Conservation (phyloP, 2,797 vertebrate genomes). For the Clarias platycephalus region DNA sequence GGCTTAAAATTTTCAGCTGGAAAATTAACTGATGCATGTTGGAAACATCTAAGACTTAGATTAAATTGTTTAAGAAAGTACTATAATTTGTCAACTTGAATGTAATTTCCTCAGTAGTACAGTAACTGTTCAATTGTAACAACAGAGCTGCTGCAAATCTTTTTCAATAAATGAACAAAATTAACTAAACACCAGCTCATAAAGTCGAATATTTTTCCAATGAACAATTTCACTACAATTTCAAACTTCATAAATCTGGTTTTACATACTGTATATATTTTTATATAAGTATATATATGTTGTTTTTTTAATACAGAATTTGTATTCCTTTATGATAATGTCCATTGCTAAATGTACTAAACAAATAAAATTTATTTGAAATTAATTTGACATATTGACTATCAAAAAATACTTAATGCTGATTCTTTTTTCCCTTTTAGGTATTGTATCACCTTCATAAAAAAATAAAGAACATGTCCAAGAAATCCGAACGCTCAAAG, state of each 20-base stretch:
- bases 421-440: slow-evolving; percentile 57
- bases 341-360: no score
- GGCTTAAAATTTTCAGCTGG: no score
- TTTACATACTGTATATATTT: not conserved
- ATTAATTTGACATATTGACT: not conserved
- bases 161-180: not conserved
- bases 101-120: not conserved
- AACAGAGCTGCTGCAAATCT: not conserved
- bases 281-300: no score
- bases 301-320: no score
- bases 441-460: slow-evolving; percentile 83
- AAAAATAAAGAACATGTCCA: slow-evolving; percentile 86
- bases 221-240: no score
- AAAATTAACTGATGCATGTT: no score
- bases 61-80: no score
- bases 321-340: no score
- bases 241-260: not conserved
- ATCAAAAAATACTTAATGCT: not conserved
- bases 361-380: not conserved
- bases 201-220: no score
- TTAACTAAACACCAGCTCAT: not conserved
- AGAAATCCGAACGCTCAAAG: slow-evolving; percentile 81
- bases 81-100: no score
- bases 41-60: no score
- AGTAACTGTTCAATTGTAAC: not conserved